These are phyloP conservation scores for Microctonus aethiopoides DNA, from an alignment of 2,888 invertebrate species.

Conservation along the genomic window DNA sequence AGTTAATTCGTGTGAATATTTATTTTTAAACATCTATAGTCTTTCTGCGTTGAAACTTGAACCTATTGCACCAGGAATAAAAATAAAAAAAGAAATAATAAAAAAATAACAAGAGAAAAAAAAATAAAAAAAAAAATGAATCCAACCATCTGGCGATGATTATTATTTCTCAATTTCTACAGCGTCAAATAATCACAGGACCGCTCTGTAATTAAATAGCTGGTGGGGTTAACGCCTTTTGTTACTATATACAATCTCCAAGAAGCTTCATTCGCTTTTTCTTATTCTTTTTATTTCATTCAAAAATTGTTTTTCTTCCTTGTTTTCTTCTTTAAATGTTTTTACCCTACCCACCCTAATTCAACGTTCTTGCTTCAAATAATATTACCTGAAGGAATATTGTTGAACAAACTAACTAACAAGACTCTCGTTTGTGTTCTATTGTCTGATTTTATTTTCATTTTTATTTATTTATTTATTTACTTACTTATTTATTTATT, in stretches of 20 bases:
- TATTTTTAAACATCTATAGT: too few relatives aligned
- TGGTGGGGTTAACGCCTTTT: slow-evolving; percentile 55
- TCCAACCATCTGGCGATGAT: slow-evolving; percentile 52
- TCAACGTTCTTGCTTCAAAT: not conserved
- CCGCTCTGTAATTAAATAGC: slow-evolving; percentile 56
- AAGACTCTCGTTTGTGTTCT: slow-evolving; percentile 7
- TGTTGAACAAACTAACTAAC: slow-evolving; percentile 6
- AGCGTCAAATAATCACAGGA: slow-evolving; percentile 47
- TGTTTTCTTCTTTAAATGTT: not conserved
- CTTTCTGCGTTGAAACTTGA: too few relatives aligned
- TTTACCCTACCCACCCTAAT: not conserved
- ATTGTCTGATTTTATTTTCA: slow-evolving; percentile 1
- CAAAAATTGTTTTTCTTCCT: slow-evolving; percentile 9
- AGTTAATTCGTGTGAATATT: too few relatives aligned
- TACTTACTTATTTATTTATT: not conserved
- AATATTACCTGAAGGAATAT: not conserved
- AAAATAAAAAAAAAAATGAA: slow-evolving; percentile 34
- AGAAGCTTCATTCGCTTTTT: slow-evolving; percentile 34
- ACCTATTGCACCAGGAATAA: slow-evolving; percentile 24
- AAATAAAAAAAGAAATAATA: too few relatives aligned
- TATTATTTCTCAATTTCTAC: slow-evolving; percentile 57
- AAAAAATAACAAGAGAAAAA: too few relatives aligned
- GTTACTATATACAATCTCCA: slow-evolving; percentile 40
- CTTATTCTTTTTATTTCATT: slow-evolving; percentile 2
- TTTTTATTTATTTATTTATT: not conserved